Evolutionary conservation across 2,113 vertebrate species (phyloP), one percentile per base, ranked within the genome.

Genomic region (Ciconia stormi): DNA sequence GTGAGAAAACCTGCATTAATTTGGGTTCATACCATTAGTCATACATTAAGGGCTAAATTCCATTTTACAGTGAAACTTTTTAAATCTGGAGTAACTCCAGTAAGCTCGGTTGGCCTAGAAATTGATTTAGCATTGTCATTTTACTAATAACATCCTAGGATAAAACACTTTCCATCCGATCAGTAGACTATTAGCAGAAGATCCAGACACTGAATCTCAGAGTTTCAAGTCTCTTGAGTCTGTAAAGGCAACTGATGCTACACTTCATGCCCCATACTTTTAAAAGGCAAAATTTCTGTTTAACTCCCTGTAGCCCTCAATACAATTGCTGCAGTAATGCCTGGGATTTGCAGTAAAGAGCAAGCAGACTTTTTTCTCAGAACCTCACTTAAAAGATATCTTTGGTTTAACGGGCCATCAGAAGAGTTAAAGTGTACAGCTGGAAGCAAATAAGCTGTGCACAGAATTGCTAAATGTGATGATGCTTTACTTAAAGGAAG

Each of bases 121-220:
- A 89, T 87, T 95, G 46, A 62, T 74, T 94, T 95, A 91, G 70
- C 19, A 70, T 77, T 90, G 66, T 78, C 77, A 27, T 91, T 87
- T 89, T 88, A 29, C 56, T 94, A 94, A 95, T 95, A 95, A 52
- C 21, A 59, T 89, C 17, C 34, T 76, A 66, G 38, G 62, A 96
- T 90, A 91, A 91, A 93, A 80, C 62, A 58, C 66, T 93, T 91
- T 88, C 62, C 7, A 38, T 85, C 44, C 0, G 1, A 91, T 89
- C 83, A 63, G 87, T 46, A 87, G 46, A 74, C 32, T 89, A 73
- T 78, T 92, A 95, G 59, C 55, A 84, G 47, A 77, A 71, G 46
- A 95, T 82, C 34, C 61, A 93, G 84, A 61, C 58, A 91, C 27
- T 80, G 74, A 90, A 85, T 94, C 73, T 82, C 8, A 1, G 38